Base-by-base conservation (phyloP, 1,140 invertebrate species). In the Cataglyphis hispanica region DNA sequence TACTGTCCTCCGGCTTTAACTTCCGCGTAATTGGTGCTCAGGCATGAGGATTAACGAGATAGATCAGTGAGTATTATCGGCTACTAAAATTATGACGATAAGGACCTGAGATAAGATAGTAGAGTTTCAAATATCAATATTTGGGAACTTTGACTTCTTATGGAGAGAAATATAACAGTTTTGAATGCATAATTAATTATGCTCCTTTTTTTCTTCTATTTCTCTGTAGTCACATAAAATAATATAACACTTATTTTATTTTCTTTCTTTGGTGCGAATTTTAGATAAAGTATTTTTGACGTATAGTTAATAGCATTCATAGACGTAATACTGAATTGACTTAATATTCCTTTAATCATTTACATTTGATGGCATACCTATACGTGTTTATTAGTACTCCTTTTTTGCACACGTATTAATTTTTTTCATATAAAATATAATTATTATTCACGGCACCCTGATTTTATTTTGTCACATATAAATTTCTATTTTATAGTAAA, bases 1-100 rank as follows among this genome's bases (percentile, higher is more conserved):
- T 87, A 85, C 53, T 89, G 88, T 53, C 83, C 89, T n/a, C 85
- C 78, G 46, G 64, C 75, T 66, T 34, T 83, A 43, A 16, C 31
- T 31, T 70, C 34, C 16, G 53, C 80, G 19, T 87, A 66, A 72
- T 22, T 72, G 46, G 22, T 31, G 27, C 16, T 3, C 19, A 11
- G 31, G 1, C n/a, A 16, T 16, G n/a, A 31, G 60, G 27, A 53
- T 80, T 8, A 34, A 19, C 27, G 8, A 31, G 56, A 11, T 27
- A 61, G 53, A 77, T 13, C 27, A 22, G 22, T 77, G 27, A 64
- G 13, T 43, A 61, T 10, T n/a, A 19, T 40, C 22, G 25, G 50
- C 1, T 25, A 1, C 22, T 81, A 58, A 69, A 69, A 70, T 16
- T 27, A 19, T 80, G 11, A 25, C 19, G 34, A 58, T 69, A 63